Evolutionary conservation across 2,797 vertebrate species (phyloP).

Genomic region (Tokudaia tokunoshimensis): DNA sequence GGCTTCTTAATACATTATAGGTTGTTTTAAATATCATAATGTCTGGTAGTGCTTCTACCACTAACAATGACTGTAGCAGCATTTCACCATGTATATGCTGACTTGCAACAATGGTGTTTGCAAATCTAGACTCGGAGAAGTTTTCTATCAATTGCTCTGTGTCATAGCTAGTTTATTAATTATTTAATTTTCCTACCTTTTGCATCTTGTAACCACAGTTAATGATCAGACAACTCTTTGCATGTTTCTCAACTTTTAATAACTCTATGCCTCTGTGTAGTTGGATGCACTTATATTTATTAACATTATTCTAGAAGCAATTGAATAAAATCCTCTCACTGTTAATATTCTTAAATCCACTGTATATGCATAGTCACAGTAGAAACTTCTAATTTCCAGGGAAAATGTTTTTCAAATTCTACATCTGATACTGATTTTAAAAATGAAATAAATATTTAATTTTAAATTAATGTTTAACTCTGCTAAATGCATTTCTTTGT

Average conservation of each 20-base stretch:
- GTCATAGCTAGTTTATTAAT: neutral
- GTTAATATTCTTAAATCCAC: neutral
- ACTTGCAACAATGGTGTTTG: neutral
- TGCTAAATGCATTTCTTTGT: conserved; percentile 21
- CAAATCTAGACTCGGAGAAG: neutral
- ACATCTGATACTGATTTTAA: neutral
- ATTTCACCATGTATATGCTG: neutral
- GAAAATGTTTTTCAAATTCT: neutral
- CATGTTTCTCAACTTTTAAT: neutral
- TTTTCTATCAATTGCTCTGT: neutral
- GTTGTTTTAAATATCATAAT: neutral
- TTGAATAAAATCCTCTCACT: neutral
- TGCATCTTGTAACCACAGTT: neutral
- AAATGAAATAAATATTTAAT: conserved; percentile 9
- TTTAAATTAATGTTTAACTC: conserved; percentile 48
- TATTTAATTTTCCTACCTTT: neutral
- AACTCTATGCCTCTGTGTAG: neutral
- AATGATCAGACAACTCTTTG: neutral
- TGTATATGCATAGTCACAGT: neutral
- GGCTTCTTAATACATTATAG: conserved; percentile 4
- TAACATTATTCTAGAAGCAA: neutral
- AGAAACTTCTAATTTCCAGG: neutral
- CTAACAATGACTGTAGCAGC: neutral
- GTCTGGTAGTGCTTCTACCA: neutral
- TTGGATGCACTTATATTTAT: neutral